phyloP scores from a whole-genome alignment of 2,888 invertebrate species.

The Cryptus viduatorius region DNA sequence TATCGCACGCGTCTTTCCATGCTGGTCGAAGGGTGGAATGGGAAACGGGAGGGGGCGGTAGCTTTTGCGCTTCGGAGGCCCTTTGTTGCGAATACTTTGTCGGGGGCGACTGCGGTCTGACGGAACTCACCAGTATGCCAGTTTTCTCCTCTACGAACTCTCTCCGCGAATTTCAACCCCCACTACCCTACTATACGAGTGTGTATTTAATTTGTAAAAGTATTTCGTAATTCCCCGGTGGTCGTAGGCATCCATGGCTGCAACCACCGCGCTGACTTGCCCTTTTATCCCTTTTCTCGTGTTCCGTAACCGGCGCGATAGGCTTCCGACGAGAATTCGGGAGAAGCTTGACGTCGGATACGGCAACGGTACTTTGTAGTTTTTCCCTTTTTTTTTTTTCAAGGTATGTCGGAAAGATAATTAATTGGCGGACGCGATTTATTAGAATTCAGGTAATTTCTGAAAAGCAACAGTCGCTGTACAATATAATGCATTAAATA shows the following conservation, averaged over 20 bases:
- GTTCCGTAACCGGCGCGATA: slow-evolving; percentile 58
- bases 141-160: slow-evolving; percentile 53
- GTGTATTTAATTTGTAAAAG: slow-evolving; percentile 83
- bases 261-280: slow-evolving; percentile 55
- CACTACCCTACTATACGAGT: slow-evolving; percentile 72
- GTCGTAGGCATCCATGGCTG: slow-evolving; percentile 74
- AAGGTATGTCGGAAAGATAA: slow-evolving; percentile 58
- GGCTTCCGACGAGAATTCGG: slow-evolving; percentile 66
- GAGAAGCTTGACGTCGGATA: slow-evolving; percentile 51
- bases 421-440: slow-evolving; percentile 65
- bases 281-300: slow-evolving; percentile 69
- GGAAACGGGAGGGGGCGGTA: slow-evolving; percentile 67
- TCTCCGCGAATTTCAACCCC: slow-evolving; percentile 59
- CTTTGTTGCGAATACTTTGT: slow-evolving; percentile 82
- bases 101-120: slow-evolving; percentile 81
- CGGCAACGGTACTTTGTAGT: slow-evolving; percentile 58
- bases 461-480: slow-evolving; percentile 11
- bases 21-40: slow-evolving; percentile 59
- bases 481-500: not conserved
- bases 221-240: slow-evolving; percentile 81
- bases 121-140: slow-evolving; percentile 77
- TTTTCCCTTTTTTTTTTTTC: slow-evolving; percentile 44
- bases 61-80: slow-evolving; percentile 70
- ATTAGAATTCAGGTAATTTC: slow-evolving; percentile 61
- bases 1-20: slow-evolving; percentile 68